These are phyloP conservation scores for Nomada flava DNA, from an alignment of 2,888 invertebrate genomes.

Conservation along the genomic window DNA sequence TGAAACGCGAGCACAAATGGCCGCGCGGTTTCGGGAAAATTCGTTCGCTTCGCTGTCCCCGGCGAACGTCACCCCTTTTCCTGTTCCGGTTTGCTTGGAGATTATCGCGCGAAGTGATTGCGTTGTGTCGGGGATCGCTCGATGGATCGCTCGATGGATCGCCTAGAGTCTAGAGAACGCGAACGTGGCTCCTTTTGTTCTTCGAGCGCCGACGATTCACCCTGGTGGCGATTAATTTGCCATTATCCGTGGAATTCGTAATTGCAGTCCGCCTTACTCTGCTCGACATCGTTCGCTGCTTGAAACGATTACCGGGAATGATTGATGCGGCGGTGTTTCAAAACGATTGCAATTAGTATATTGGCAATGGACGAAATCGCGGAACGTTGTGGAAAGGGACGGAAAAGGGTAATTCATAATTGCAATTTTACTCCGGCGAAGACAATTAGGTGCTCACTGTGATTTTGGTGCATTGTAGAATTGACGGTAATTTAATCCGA, in stretches of 20 bases:
- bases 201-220: constrained; percentile 8
- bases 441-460: no score
- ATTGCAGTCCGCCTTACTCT: background rate
- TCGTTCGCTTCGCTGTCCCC: constrained; percentile 37
- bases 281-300: background rate
- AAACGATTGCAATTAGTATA: no score
- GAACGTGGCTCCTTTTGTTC: constrained; percentile 30
- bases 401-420: no score
- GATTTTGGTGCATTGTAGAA: no score
- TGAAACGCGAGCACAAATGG: constrained; percentile 25
- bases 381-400: no score
- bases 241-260: constrained; percentile 20
- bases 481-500: no score
- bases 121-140: constrained; percentile 12
- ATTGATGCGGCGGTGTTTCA: no score
- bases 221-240: constrained; percentile 26
- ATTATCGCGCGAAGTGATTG: constrained; percentile 23
- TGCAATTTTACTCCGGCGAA: no score
- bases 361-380: no score
- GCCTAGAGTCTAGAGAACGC: background rate
- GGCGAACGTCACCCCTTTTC: constrained; percentile 16
- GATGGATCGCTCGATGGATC: constrained; percentile 33
- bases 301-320: no score
- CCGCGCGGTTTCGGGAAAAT: constrained; percentile 14
- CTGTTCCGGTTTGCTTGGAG: constrained; percentile 15